Evolutionary conservation across 2,888 invertebrate genomes (phyloP).

Genomic region (Drosophila glabriapex): DNA sequence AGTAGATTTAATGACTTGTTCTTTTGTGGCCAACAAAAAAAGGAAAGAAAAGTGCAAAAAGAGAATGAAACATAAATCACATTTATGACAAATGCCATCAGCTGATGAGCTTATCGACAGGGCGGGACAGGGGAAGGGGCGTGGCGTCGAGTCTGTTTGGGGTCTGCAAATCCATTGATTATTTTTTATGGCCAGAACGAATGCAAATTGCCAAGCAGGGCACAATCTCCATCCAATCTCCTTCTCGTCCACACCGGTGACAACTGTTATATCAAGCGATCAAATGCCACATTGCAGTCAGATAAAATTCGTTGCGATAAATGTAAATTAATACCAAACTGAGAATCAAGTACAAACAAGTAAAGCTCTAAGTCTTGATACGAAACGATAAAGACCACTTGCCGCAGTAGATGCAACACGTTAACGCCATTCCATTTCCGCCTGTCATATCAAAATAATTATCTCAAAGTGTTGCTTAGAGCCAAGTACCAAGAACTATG

Average conservation of each 20-base stretch:
- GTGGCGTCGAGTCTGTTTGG: not conserved
- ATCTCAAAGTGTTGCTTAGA: conserved; percentile 72
- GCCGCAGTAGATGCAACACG: conserved; percentile 64
- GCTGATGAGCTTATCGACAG: conserved; percentile 32
- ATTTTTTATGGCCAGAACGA: conserved; percentile 38
- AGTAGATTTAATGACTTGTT: conserved; percentile 78
- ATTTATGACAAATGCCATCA: conserved; percentile 70
- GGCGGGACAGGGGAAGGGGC: conserved; percentile 7
- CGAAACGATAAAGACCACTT: conserved; percentile 18
- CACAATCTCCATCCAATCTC: not conserved
- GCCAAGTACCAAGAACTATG: conserved; percentile 56
- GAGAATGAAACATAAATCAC: conserved; percentile 64
- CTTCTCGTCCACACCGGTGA: not conserved
- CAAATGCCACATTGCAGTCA: conserved; percentile 59
- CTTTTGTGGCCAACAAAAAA: conserved; percentile 36
- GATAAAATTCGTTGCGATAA: conserved; percentile 66
- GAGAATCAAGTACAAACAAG: conserved; percentile 26
- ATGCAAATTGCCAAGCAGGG: conserved; percentile 28
- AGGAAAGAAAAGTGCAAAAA: not conserved
- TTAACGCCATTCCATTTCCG: conserved; percentile 82
- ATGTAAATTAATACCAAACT: conserved; percentile 39
- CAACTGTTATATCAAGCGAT: conserved; percentile 53
- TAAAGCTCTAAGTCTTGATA: conserved; percentile 41
- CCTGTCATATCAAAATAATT: conserved; percentile 83
- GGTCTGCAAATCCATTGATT: conserved; percentile 14